A percentile compares a stretch with the other conserved stretches of the same genome.
Conservation (phyloP, 2,797 vertebrate genomes). For the Melanotaenia boesemani region DNA sequence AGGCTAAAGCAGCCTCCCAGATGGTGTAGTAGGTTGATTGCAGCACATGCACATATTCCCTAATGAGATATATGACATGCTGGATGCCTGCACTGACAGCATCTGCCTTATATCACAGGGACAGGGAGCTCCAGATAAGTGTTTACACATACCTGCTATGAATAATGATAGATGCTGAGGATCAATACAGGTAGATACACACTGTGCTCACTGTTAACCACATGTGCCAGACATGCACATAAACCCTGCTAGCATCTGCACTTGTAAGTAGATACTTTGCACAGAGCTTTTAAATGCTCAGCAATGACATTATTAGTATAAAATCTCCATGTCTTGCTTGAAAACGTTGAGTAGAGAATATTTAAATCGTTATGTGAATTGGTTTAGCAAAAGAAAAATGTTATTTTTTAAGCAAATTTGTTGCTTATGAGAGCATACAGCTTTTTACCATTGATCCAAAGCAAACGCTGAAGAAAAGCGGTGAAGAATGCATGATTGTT, state of each 20-base stretch:
- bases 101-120: conserved; percentile 47
- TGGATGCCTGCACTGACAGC: conserved; percentile 47
- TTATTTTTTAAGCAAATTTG: conserved; percentile 36
- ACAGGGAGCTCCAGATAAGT: conserved; percentile 34
- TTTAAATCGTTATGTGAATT: conserved; percentile 36
- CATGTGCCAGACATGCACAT: neutral
- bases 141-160: conserved; percentile 19
- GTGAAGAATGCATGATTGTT: conserved; percentile 59
- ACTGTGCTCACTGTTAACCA: conserved; percentile 2
- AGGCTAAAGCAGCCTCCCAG: conserved; percentile 74
- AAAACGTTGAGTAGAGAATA: conserved; percentile 23
- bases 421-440: conserved; percentile 65
- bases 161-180: conserved; percentile 24
- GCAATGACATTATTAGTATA: conserved; percentile 10
- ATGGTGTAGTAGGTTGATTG: conserved; percentile 71
- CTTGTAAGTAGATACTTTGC: conserved; percentile 2
- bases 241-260: conserved; percentile 3
- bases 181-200: conserved; percentile 38
- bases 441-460: conserved; percentile 50
- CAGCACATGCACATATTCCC: conserved; percentile 62
- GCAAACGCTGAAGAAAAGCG: conserved; percentile 50
- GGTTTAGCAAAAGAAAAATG: conserved; percentile 22
- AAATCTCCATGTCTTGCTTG: neutral
- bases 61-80: conserved; percentile 75
- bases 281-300: neutral